Evolutionary conservation across 1,140 invertebrate genomes (phyloP).

Genomic region (Drosophila sp.): DNA sequence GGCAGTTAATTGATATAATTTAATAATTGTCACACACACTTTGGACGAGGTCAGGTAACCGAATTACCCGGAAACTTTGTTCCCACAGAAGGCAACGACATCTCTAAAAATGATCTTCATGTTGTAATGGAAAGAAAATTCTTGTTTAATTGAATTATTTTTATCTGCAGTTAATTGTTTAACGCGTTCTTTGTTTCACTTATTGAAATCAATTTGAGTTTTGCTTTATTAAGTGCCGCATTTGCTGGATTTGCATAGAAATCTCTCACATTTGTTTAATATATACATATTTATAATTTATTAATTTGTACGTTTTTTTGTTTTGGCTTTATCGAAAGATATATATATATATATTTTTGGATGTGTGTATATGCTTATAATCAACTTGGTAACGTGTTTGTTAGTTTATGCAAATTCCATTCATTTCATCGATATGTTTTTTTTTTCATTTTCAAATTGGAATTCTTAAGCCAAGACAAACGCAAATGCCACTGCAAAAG

Average conservation of each 20-base stretch:
- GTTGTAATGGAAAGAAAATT: constrained; percentile 7
- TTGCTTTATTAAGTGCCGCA: constrained; percentile 26
- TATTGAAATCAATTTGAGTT: constrained; percentile 19
- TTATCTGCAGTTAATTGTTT: background rate
- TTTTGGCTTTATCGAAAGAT: background rate
- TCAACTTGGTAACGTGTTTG: constrained; percentile 47
- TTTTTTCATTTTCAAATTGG: constrained; percentile 5
- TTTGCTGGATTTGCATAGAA: constrained; percentile 24
- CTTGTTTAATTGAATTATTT: background rate
- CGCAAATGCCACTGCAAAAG: constrained; percentile 30
- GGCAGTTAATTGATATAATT: constrained; percentile 14
- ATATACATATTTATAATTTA: constrained; percentile 40
- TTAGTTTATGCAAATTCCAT: constrained; percentile 31
- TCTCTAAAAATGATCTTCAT: background rate
- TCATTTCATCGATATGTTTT: constrained; percentile 22
- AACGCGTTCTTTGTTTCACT: constrained; percentile 2
- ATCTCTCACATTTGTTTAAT: constrained; percentile 25
- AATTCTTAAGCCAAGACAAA: constrained; percentile 22
- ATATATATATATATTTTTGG: constrained; percentile 9
- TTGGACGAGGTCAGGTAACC: background rate
- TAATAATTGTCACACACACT: constrained; percentile 8
- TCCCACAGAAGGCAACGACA: background rate
- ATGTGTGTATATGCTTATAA: constrained; percentile 30
- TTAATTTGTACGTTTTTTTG: constrained; percentile 9
- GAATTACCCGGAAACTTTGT: constrained; percentile 11